phyloP scores from a whole-genome alignment of 2,888 invertebrate species.

The Cataglyphis rosenhaueri region DNA sequence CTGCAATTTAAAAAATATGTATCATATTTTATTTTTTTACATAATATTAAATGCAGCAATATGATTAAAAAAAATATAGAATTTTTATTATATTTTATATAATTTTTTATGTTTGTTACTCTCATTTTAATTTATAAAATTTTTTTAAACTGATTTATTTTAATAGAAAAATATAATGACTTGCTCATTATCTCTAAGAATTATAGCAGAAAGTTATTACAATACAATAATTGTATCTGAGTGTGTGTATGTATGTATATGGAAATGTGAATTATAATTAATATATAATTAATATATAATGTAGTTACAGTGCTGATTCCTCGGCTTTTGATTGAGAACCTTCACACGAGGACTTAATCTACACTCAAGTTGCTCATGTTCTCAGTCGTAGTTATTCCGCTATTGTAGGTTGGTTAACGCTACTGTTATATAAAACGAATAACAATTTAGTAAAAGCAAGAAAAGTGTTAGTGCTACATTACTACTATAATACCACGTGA shows the following conservation, averaged over 20 bases:
- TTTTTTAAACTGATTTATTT: background rate
- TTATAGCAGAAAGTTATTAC: background rate
- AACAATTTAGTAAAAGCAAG: background rate
- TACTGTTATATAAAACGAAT: background rate
- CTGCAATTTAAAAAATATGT: background rate
- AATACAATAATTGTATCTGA: background rate
- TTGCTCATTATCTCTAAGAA: background rate
- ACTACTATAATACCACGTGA: background rate
- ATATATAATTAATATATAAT: background rate
- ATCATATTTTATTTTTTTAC: background rate
- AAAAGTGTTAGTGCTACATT: background rate
- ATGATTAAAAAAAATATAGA: background rate
- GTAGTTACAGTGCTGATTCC: background rate
- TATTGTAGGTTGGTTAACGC: background rate
- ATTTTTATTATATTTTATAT: background rate
- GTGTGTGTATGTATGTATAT: background rate
- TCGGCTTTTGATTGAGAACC: conserved; percentile 29
- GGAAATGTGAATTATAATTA: background rate
- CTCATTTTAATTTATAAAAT: background rate
- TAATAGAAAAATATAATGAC: background rate
- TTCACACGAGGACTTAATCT: background rate
- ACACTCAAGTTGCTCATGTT: background rate
- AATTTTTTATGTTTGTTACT: background rate
- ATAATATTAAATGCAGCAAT: background rate
- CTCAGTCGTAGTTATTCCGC: background rate